These are phyloP conservation scores for Sclerurus mexicanus DNA, from an alignment of 2,113 vertebrate species.

Conservation along the genomic window DNA sequence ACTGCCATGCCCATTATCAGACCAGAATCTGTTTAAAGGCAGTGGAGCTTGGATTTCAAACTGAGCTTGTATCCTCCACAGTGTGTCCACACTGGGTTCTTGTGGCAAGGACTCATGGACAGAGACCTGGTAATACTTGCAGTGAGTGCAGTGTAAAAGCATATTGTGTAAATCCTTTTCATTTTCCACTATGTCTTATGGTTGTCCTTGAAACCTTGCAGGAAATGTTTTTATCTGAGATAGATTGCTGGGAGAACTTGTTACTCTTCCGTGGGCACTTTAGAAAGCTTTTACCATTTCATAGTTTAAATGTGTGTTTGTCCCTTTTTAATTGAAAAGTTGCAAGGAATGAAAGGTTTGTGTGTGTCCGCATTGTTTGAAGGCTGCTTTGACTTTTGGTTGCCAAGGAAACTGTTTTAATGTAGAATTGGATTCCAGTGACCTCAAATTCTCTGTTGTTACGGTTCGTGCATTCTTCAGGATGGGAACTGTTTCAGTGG, in stretches of 20 bases:
- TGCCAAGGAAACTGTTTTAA: slow-evolving; percentile 33
- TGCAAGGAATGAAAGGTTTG: not conserved
- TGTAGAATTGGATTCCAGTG: not conserved
- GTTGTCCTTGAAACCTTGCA: not conserved
- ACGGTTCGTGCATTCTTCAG: not conserved
- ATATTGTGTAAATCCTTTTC: not conserved
- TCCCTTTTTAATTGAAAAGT: slow-evolving; percentile 4
- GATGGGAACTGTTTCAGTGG: not conserved
- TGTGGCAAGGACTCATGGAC: not conserved
- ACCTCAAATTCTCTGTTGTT: not conserved
- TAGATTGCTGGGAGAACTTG: not conserved
- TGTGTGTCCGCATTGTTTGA: not conserved
- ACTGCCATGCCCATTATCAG: not conserved
- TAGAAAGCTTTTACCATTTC: not conserved
- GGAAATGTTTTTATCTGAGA: not conserved
- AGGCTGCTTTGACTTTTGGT: slow-evolving; percentile 3
- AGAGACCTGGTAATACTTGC: not conserved
- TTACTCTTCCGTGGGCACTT: not conserved
- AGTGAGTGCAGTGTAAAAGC: not conserved
- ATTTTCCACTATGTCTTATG: not conserved
- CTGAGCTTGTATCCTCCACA: not conserved
- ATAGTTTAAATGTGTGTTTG: not conserved
- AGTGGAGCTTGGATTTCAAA: not conserved
- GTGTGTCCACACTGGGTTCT: not conserved
- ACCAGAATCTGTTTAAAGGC: not conserved